phyloP scores from a whole-genome alignment of 2,797 vertebrate species.

The Falco novaeseelandiae region DNA sequence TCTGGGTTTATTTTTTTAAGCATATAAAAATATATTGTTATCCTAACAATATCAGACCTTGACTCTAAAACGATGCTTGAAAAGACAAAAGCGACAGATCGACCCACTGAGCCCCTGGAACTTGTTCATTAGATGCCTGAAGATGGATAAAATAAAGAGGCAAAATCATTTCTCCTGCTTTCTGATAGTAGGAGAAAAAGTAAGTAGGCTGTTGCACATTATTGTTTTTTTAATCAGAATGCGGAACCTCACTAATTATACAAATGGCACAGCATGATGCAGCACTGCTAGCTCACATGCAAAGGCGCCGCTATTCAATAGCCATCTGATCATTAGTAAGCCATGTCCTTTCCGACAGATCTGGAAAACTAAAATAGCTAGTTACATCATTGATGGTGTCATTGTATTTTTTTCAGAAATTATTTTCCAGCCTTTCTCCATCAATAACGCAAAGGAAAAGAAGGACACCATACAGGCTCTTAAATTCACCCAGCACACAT shows the following conservation, averaged over 20 bases:
- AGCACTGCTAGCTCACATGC: background rate
- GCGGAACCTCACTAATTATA: background rate
- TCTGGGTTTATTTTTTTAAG: background rate
- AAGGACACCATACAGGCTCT: background rate
- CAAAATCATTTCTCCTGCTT: background rate
- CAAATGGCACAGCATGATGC: background rate
- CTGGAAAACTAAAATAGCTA: background rate
- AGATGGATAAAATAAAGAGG: background rate
- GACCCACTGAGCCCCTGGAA: background rate
- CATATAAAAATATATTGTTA: background rate
- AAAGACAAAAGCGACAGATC: background rate
- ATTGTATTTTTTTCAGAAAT: background rate
- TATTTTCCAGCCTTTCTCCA: background rate
- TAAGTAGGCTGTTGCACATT: background rate
- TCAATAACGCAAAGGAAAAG: background rate
- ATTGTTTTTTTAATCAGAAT: background rate
- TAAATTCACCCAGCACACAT: background rate
- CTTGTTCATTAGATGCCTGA: background rate
- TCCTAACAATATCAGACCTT: background rate
- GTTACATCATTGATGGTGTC: background rate
- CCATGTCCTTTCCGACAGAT: background rate
- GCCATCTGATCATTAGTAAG: background rate
- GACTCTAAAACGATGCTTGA: background rate
- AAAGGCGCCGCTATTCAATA: background rate
- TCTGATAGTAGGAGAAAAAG: background rate